These are phyloP conservation scores for Zygothrica quintamaculata DNA, from an alignment of 2,888 invertebrate species.

Conservation along the genomic window DNA sequence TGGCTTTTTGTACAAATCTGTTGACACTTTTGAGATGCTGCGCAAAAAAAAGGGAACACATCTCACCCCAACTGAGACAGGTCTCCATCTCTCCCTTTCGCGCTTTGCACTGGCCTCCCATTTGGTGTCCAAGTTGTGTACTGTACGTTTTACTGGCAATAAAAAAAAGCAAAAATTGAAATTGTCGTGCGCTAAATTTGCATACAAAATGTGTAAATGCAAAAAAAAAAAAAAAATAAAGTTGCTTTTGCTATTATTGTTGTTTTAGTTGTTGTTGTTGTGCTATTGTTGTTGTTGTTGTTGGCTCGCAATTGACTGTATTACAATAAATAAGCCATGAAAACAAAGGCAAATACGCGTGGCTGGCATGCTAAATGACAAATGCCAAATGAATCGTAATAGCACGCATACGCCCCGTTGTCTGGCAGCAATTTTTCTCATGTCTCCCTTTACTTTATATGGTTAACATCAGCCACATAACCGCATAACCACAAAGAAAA, in stretches of 20 bases:
- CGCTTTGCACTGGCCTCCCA: no score
- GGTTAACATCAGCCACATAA: not conserved
- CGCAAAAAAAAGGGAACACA: slow-evolving; percentile 44
- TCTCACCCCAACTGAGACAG: not conserved
- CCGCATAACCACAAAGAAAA: no score
- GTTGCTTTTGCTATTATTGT: no score
- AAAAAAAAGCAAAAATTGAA: slow-evolving; percentile 45
- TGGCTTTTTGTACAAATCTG: slow-evolving; percentile 57
- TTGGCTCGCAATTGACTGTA: slow-evolving; percentile 18
- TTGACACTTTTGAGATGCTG: slow-evolving; percentile 67
- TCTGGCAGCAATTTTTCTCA: slow-evolving; percentile 21
- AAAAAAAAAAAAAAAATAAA: no score
- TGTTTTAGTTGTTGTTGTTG: no score
- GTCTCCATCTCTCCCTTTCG: no score
- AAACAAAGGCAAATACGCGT: slow-evolving; percentile 48
- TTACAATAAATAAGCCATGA: slow-evolving; percentile 47
- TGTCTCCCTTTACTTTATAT: slow-evolving; percentile 8
- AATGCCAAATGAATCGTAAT: slow-evolving; percentile 43
- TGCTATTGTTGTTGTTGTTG: not conserved
- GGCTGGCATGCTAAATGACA: slow-evolving; percentile 46
- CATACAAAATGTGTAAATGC: slow-evolving; percentile 54
- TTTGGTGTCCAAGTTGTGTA: not conserved
- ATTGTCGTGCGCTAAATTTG: slow-evolving; percentile 55
- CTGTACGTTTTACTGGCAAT: slow-evolving; percentile 25
- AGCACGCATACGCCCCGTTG: slow-evolving; percentile 55